Percentiles rank a stretch among this genome's conserved stretches.
Conservation (phyloP, 92 coral and sea anemone genomes). For the Siderastrea siderea region DNA sequence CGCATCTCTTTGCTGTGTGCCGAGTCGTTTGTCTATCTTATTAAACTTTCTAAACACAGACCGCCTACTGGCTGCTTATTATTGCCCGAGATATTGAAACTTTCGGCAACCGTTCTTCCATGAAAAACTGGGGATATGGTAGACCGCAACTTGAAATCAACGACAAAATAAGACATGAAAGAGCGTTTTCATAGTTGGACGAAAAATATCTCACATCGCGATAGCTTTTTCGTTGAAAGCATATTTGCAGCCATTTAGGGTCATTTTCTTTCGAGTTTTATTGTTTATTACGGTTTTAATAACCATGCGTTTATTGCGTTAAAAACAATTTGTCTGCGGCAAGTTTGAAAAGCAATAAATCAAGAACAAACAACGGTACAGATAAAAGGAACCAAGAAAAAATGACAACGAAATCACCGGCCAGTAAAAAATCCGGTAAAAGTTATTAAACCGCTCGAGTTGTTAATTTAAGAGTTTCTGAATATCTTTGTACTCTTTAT, state of each 20-base stretch:
- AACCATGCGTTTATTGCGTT: conserved; percentile 81
- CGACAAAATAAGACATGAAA: neutral
- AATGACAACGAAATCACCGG: conserved; percentile 42
- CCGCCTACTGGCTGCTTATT: conserved; percentile 97
- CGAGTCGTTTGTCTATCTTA: conserved; percentile 95
- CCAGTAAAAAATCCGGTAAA: conserved; percentile 7
- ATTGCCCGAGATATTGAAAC: conserved; percentile 95
- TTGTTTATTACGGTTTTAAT: conserved; percentile 78
- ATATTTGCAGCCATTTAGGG: conserved; percentile 43
- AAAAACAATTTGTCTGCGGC: conserved; percentile 85
- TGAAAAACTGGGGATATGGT: conserved; percentile 12
- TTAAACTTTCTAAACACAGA: conserved; percentile 98
- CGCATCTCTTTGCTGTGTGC: conserved; percentile 80
- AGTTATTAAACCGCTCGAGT: conserved; percentile 28
- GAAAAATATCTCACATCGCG: neutral
- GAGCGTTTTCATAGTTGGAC: neutral
- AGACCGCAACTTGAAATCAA: conserved; percentile 23
- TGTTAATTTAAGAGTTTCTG: conserved; percentile 15
- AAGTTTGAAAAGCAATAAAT: conserved; percentile 85
- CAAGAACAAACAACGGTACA: conserved; percentile 81
- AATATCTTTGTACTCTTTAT: neutral
- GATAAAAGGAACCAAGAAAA: conserved; percentile 13
- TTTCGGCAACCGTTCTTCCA: conserved; percentile 51
- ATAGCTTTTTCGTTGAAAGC: conserved; percentile 9
- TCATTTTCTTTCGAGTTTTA: conserved; percentile 49